Conservation (phyloP, 92 coral and sea anemone species). For the Epizoanthus ramosus region DNA sequence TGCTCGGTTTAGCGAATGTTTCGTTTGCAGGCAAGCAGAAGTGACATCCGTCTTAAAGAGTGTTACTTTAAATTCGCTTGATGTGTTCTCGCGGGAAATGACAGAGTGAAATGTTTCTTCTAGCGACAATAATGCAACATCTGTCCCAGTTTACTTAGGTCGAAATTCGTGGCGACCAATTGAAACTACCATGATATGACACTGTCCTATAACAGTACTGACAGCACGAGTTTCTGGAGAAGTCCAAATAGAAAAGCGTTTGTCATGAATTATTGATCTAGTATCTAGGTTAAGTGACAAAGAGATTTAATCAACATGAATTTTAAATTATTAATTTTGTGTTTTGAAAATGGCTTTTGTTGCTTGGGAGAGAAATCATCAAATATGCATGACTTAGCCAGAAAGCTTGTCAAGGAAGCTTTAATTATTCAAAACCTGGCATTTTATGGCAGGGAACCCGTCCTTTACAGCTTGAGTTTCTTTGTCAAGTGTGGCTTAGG, state of each 20-base stretch:
- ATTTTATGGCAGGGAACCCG: constrained; percentile 86
- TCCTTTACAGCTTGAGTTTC: constrained; percentile 15
- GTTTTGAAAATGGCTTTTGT: constrained; percentile 86
- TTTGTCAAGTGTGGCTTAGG: constrained; percentile 4
- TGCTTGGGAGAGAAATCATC: constrained; percentile 71
- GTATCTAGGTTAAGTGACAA: constrained; percentile 87
- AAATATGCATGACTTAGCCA: constrained; percentile 78
- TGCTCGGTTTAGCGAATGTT: background rate
- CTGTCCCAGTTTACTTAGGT: constrained; percentile 31
- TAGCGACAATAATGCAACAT: constrained; percentile 22
- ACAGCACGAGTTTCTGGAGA: constrained; percentile 16
- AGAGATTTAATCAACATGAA: constrained; percentile 91
- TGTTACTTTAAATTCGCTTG: background rate
- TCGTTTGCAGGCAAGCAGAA: background rate
- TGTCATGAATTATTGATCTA: constrained; percentile 66
- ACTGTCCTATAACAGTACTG: constrained; percentile 19
- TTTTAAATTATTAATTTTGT: constrained; percentile 89
- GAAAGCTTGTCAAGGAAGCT: constrained; percentile 54
- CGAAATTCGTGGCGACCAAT: constrained; percentile 11
- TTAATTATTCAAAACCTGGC: constrained; percentile 83
- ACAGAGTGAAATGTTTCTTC: constrained; percentile 30
- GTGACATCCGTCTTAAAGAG: background rate
- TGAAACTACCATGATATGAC: constrained; percentile 33
- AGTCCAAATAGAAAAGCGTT: constrained; percentile 59
- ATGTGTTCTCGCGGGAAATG: constrained; percentile 12